These are phyloP conservation scores for Jaculus jaculus DNA, from an alignment of 2,113 vertebrate species.

Conservation along the genomic window DNA sequence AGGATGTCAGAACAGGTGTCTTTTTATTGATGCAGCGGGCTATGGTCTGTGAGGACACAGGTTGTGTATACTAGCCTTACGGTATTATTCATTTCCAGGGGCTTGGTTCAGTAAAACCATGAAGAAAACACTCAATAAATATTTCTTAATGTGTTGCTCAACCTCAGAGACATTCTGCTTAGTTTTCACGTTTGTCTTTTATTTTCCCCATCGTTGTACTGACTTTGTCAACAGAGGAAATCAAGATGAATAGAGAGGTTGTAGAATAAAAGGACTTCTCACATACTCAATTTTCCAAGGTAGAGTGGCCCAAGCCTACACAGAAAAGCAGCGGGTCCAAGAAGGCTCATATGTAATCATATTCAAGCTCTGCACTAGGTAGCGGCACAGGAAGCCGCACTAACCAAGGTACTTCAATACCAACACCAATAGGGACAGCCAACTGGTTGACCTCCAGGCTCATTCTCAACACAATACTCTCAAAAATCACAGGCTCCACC, in stretches of 20 bases:
- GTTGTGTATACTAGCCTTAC: rapidly evolving
- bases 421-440: neutral
- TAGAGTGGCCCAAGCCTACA: neutral
- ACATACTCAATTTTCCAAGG: neutral
- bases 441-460: neutral
- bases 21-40: neutral
- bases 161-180: neutral
- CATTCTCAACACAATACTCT: neutral
- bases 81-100: neutral
- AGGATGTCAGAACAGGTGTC: neutral
- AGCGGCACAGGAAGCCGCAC: rapidly evolving
- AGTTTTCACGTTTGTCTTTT: neutral
- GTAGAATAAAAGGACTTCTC: neutral
- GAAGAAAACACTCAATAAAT: neutral
- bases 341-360: neutral
- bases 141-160: neutral
- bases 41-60: neutral
- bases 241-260: neutral
- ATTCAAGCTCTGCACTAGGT: too few species aligned
- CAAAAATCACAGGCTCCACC: neutral
- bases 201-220: neutral
- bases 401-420: neutral
- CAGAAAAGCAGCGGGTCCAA: neutral
- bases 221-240: neutral
- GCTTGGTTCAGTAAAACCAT: rapidly evolving